A percentile compares a stretch with the other conserved stretches of the same genome.
phyloP scores from a whole-genome alignment of 2,113 vertebrate species.

The Noturus placidus region DNA sequence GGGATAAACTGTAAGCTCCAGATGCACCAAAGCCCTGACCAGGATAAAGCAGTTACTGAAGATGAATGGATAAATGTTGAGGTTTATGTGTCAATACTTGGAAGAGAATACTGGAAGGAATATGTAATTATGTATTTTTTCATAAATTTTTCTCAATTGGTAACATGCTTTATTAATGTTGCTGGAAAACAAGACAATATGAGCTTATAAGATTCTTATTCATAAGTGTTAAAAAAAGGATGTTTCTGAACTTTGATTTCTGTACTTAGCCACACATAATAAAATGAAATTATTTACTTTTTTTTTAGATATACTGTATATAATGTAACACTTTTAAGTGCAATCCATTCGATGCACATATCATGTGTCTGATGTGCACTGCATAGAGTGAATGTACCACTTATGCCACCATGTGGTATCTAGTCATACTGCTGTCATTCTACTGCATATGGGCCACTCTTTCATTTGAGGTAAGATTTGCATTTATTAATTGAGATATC shows the following conservation, averaged over 20 bases:
- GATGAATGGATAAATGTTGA: background rate
- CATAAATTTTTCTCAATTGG: background rate
- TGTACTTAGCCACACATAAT: background rate
- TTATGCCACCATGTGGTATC: constrained; percentile 53
- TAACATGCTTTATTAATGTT: background rate
- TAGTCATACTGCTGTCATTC: background rate
- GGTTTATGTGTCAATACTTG: background rate
- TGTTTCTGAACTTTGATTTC: background rate
- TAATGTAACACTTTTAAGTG: constrained; percentile 22
- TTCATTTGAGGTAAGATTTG: background rate
- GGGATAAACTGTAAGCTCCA: background rate
- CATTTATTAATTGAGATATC: background rate
- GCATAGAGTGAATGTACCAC: constrained; percentile 26
- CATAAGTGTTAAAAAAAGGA: background rate
- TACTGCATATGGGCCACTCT: background rate
- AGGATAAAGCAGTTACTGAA: too few relatives aligned
- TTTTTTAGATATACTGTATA: constrained; percentile 10
- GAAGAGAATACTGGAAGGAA: background rate
- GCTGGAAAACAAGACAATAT: background rate
- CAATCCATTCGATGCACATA: background rate
- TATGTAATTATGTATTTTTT: background rate
- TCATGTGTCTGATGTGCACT: background rate
- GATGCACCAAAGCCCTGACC: background rate
- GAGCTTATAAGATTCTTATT: background rate
- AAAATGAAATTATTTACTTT: constrained; percentile 8